Evolutionary conservation across 2,888 invertebrate genomes (phyloP).

Genomic region (Drosophila algonquin): DNA sequence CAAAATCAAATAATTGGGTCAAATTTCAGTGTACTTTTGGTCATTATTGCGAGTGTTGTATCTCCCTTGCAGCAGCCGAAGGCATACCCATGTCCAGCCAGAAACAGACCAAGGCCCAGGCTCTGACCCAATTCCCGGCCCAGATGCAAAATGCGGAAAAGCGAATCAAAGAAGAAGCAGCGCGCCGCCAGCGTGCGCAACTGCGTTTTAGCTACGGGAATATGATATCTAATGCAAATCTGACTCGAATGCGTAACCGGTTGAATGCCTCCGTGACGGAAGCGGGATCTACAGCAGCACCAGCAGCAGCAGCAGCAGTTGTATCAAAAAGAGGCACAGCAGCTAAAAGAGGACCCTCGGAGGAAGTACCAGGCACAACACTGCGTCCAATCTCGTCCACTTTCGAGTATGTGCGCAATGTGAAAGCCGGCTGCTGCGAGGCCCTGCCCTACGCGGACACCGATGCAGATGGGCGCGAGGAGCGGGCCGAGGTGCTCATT

Average conservation of each 20-base stretch:
- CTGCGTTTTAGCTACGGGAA: slow-evolving; percentile 62
- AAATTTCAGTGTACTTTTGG: not conserved
- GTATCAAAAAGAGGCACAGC: not conserved
- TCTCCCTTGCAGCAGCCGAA: not conserved
- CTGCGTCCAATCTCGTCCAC: slow-evolving; percentile 66
- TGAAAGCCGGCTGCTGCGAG: slow-evolving; percentile 37
- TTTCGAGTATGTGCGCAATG: slow-evolving; percentile 56
- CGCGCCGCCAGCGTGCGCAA: slow-evolving; percentile 59
- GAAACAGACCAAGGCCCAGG: not conserved
- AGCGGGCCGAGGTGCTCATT: slow-evolving; percentile 58
- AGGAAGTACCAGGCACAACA: slow-evolving; percentile 7
- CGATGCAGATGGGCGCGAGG: slow-evolving; percentile 59
- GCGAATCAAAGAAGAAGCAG: slow-evolving; percentile 33
- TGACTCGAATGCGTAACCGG: slow-evolving; percentile 39
- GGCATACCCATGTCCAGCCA: not conserved
- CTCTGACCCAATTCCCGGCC: not conserved
- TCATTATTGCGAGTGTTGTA: not conserved
- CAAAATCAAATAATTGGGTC: not conserved
- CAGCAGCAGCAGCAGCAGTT: not conserved
- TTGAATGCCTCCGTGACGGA: not conserved
- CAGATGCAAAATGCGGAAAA: not conserved
- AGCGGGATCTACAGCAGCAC: not conserved
- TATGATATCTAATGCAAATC: slow-evolving; percentile 53
- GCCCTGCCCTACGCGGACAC: slow-evolving; percentile 57
- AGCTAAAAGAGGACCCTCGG: not conserved